Evolutionary conservation across 2,888 invertebrate genomes (phyloP).

Genomic region (Spialia ferax): DNA sequence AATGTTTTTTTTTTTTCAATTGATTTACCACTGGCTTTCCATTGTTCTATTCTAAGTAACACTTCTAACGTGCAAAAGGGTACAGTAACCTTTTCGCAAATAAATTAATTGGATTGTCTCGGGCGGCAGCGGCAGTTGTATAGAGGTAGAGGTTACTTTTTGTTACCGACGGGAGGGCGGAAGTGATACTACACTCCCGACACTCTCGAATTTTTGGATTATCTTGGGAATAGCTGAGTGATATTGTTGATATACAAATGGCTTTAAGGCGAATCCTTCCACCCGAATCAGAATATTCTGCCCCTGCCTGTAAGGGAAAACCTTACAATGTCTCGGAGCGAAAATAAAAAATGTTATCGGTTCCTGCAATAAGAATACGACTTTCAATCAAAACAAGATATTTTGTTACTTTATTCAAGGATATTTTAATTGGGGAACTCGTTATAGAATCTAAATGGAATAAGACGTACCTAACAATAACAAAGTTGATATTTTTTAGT

Average conservation of each 20-base stretch:
- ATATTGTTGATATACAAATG: constrained; percentile 19
- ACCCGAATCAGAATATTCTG: constrained; percentile 3
- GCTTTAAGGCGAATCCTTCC: constrained; percentile 1
- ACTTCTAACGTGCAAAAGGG: constrained; percentile 5
- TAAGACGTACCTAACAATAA: no score
- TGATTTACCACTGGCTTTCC: neutral
- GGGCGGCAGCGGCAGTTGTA: constrained; percentile 7
- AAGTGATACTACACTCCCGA: constrained; percentile 10
- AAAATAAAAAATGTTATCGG: neutral
- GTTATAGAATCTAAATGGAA: neutral
- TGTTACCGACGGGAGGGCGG: neutral
- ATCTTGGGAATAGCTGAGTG: constrained; percentile 27
- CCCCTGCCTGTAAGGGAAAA: neutral
- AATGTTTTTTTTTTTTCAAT: no score
- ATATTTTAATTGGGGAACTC: neutral
- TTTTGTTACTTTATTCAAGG: neutral
- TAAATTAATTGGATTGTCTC: constrained; percentile 23
- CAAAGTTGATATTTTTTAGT: no score
- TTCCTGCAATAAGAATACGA: neutral
- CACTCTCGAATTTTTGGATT: constrained; percentile 14
- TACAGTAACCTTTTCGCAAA: constrained; percentile 11
- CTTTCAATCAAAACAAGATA: neutral
- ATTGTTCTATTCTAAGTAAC: neutral
- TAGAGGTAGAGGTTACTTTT: no score
- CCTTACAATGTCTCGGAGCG: neutral